Conservation (phyloP, 2,888 invertebrate species). For the Dexiosoma caninum region DNA sequence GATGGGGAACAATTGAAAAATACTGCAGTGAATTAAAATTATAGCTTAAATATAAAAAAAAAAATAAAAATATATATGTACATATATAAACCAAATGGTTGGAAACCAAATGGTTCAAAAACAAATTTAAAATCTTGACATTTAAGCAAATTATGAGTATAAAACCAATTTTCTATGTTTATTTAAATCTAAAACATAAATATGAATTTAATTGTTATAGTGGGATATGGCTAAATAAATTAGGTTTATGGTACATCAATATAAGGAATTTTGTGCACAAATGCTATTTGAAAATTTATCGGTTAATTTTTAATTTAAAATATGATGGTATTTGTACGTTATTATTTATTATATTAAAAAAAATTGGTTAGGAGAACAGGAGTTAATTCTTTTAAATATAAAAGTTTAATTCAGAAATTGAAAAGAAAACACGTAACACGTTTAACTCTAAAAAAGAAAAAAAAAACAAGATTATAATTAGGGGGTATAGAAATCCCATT, state of each 20-base stretch:
- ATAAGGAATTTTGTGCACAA: background rate
- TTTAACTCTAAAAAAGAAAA: too few relatives aligned
- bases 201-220: slow-evolving; percentile 24
- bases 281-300: background rate
- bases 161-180: background rate
- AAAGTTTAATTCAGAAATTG: too few relatives aligned
- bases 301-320: too few relatives aligned
- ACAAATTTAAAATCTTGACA: slow-evolving; percentile 34
- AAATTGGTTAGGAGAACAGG: too few relatives aligned
- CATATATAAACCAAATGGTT: background rate
- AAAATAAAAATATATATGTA: background rate
- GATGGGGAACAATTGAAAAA: slow-evolving; percentile 58
- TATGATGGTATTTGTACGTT: too few relatives aligned
- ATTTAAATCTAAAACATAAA: slow-evolving; percentile 2
- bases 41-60: slow-evolving; percentile 1
- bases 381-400: too few relatives aligned
- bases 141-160: slow-evolving; percentile 19
- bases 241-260: background rate
- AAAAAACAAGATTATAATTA: too few relatives aligned
- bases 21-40: slow-evolving; percentile 58
- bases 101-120: slow-evolving; percentile 1
- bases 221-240: slow-evolving; percentile 9
- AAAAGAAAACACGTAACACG: too few relatives aligned
- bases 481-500: too few relatives aligned
- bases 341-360: too few relatives aligned